Evolutionary conservation across 2,113 vertebrate genomes (phyloP).

Genomic region (Hassar affinis): DNA sequence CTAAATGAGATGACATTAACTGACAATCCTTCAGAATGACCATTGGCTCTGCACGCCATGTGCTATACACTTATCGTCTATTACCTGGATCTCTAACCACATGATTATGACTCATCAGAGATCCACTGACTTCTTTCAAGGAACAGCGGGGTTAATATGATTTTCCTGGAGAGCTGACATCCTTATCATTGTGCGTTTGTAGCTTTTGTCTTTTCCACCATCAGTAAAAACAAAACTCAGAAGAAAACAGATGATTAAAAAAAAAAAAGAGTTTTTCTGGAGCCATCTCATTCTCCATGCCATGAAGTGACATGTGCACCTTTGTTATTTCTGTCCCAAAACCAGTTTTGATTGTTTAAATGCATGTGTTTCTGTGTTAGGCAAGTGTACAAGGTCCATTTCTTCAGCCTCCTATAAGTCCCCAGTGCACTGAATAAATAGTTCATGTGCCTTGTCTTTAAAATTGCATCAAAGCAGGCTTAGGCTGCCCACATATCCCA

Average conservation of each 20-base stretch:
- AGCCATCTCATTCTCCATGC: not conserved
- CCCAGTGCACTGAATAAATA: not conserved
- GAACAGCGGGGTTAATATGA: slow-evolving; percentile 9
- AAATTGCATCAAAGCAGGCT: slow-evolving; percentile 17
- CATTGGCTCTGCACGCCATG: not conserved
- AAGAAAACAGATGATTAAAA: slow-evolving; percentile 1
- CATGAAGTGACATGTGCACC: not conserved
- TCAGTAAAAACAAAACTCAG: not conserved
- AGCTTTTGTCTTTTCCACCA: not conserved
- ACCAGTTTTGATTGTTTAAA: not conserved
- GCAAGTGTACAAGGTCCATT: too few relatives aligned
- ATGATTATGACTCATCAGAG: slow-evolving; percentile 39
- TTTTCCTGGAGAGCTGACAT: not conserved
- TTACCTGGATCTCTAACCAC: slow-evolving; percentile 11
- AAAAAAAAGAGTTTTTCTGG: not conserved
- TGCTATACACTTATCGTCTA: slow-evolving; percentile 2
- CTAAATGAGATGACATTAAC: slow-evolving; percentile 6
- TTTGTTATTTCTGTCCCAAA: not conserved
- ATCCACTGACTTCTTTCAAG: slow-evolving; percentile 11
- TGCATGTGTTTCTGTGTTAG: not conserved
- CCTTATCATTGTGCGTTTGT: not conserved
- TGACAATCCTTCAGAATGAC: slow-evolving; percentile 7
- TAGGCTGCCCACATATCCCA: not conserved
- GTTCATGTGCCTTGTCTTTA: slow-evolving; percentile 1
- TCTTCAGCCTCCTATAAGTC: not conserved